These are phyloP conservation scores for Graphium colonna DNA, from an alignment of 2,888 invertebrate species.

Conservation along the genomic window DNA sequence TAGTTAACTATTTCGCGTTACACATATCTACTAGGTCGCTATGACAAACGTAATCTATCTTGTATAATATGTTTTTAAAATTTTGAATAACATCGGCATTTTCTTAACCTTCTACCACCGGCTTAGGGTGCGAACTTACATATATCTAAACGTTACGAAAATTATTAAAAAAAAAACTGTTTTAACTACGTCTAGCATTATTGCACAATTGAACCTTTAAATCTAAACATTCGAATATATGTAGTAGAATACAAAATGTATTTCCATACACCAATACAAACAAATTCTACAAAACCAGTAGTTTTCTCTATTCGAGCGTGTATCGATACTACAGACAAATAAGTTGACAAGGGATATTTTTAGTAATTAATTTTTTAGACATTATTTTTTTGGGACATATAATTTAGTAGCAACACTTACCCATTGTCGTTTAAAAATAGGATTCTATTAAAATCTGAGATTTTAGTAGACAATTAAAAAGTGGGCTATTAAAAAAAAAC, in stretches of 20 bases:
- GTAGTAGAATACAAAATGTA: conserved; percentile 2
- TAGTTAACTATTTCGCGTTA: conserved; percentile 50
- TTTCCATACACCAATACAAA: not conserved
- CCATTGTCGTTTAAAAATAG: too few relatives aligned
- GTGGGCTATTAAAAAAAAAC: too few relatives aligned
- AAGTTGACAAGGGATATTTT: too few relatives aligned
- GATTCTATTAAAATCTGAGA: too few relatives aligned
- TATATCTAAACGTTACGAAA: not conserved
- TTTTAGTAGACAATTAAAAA: too few relatives aligned
- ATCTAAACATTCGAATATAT: conserved; percentile 6
- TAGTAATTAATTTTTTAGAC: too few relatives aligned
- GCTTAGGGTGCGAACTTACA: not conserved
- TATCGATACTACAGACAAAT: not conserved
- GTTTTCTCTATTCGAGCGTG: not conserved
- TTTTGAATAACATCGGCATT: conserved; percentile 4
- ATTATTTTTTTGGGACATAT: too few relatives aligned
- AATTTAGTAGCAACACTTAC: too few relatives aligned
- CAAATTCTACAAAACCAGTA: not conserved
- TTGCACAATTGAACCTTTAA: conserved; percentile 36
- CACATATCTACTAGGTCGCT: conserved; percentile 49
- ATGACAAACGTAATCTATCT: conserved; percentile 48
- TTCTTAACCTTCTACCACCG: not conserved
- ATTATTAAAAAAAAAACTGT: conserved; percentile 2
- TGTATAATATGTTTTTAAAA: conserved; percentile 41
- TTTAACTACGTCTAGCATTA: conserved; percentile 33